Evolutionary conservation across 2,113 vertebrate species (phyloP).

Genomic region (Clupea harengus): DNA sequence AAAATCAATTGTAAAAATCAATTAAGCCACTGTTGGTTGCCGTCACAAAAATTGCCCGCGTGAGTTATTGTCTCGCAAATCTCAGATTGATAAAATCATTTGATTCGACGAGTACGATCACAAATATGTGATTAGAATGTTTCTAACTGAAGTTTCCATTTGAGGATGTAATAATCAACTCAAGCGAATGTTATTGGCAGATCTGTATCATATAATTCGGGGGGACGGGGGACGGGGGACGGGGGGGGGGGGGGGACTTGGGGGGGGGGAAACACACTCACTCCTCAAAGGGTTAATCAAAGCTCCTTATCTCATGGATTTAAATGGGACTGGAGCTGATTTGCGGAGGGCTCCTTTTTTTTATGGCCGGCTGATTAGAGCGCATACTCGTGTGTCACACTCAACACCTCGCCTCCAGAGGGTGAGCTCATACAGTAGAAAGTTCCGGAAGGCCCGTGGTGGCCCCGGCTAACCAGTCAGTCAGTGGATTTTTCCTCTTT

Average conservation of each 20-base stretch:
- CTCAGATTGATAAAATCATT: slow-evolving; percentile 46
- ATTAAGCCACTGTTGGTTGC: slow-evolving; percentile 15
- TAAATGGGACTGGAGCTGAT: background rate
- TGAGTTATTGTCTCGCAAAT: slow-evolving; percentile 42
- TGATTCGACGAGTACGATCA: background rate
- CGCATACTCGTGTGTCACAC: background rate
- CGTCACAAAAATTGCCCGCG: background rate
- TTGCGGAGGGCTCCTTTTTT: background rate
- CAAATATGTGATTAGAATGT: too few relatives aligned
- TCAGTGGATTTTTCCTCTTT: slow-evolving; percentile 9
- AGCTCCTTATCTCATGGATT: background rate
- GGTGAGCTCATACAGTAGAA: background rate
- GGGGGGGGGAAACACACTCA: too few relatives aligned
- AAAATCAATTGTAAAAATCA: slow-evolving; percentile 11
- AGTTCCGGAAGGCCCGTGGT: background rate
- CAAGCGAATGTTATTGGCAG: too few relatives aligned
- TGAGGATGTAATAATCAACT: too few relatives aligned
- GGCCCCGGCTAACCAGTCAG: background rate
- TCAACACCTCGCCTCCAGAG: too few relatives aligned
- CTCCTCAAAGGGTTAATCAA: background rate
- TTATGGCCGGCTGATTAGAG: background rate
- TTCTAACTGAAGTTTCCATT: too few relatives aligned
- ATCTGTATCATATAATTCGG: too few relatives aligned
- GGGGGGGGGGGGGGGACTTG: too few relatives aligned
- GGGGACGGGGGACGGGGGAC: too few relatives aligned